Evolutionary conservation across 2,113 vertebrate genomes (phyloP).

Genomic region (Mirounga angustirostris): DNA sequence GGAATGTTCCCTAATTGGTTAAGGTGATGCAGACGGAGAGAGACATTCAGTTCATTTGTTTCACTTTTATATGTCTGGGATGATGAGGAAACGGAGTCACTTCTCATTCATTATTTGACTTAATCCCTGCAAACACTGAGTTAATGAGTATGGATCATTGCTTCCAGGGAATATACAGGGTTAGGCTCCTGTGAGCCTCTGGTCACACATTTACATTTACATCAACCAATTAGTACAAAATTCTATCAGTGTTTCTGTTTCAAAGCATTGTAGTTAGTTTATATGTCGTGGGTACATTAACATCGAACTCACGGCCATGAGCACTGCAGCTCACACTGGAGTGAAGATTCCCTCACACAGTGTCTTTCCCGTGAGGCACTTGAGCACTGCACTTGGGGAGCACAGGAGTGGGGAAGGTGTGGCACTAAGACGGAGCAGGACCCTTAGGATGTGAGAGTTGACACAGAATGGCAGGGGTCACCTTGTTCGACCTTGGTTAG

Average conservation of each 20-base stretch:
- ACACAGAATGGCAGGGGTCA: neutral
- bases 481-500: neutral
- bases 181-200: neutral
- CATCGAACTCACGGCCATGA: neutral
- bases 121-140: neutral
- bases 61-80: neutral
- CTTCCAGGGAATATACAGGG: neutral
- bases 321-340: neutral
- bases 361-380: neutral
- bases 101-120: neutral
- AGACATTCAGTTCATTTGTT: neutral
- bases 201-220: conserved; percentile 22
- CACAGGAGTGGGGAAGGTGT: neutral
- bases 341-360: neutral
- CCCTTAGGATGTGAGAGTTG: neutral
- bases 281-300: neutral
- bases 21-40: neutral
- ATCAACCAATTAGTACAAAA: neutral
- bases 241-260: conserved; percentile 35
- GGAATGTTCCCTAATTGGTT: neutral
- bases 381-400: neutral
- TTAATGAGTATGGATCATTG: neutral
- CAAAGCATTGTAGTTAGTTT: neutral
- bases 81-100: neutral
- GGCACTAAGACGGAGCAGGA: neutral